A percentile compares a stretch with the other conserved stretches of the same genome.
phyloP scores from a whole-genome alignment of 2,888 invertebrate genomes.

The Tetropium fuscum region DNA sequence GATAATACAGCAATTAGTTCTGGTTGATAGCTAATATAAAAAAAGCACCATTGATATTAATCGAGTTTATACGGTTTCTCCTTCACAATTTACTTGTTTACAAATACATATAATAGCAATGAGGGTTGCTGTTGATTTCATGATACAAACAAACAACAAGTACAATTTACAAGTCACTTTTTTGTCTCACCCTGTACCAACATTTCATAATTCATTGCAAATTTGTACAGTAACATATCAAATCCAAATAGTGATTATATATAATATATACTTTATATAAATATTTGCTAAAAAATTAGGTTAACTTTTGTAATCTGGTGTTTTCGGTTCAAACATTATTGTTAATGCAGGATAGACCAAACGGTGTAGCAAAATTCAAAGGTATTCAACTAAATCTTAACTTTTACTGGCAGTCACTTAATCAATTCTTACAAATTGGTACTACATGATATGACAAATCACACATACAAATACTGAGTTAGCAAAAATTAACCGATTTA shows the following conservation, averaged over 20 bases:
- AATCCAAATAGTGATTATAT: not conserved
- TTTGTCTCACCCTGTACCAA: slow-evolving; percentile 16
- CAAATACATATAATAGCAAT: slow-evolving; percentile 5
- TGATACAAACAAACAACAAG: too few relatives aligned
- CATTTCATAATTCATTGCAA: not conserved
- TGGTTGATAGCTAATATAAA: slow-evolving; percentile 23
- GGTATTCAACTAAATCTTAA: not conserved
- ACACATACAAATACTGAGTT: slow-evolving; percentile 27
- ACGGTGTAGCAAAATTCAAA: not conserved
- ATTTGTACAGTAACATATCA: not conserved
- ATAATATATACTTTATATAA: slow-evolving; percentile 4
- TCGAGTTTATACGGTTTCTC: too few relatives aligned
- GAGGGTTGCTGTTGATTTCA: too few relatives aligned
- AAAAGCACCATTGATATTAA: slow-evolving; percentile 29
- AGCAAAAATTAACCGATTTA: slow-evolving; percentile 15
- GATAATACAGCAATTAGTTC: slow-evolving; percentile 26
- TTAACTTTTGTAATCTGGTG: slow-evolving; percentile 14
- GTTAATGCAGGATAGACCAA: slow-evolving; percentile 20
- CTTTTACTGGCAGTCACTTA: slow-evolving; percentile 28
- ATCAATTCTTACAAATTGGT: slow-evolving; percentile 30
- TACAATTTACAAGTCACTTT: too few relatives aligned
- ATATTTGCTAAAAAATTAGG: slow-evolving; percentile 2
- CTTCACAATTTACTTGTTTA: too few relatives aligned
- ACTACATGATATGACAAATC: slow-evolving; percentile 44
- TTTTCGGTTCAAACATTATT: slow-evolving; percentile 25